Conservation (phyloP, 2,888 invertebrate genomes). For the Odontocerum albicorne region DNA sequence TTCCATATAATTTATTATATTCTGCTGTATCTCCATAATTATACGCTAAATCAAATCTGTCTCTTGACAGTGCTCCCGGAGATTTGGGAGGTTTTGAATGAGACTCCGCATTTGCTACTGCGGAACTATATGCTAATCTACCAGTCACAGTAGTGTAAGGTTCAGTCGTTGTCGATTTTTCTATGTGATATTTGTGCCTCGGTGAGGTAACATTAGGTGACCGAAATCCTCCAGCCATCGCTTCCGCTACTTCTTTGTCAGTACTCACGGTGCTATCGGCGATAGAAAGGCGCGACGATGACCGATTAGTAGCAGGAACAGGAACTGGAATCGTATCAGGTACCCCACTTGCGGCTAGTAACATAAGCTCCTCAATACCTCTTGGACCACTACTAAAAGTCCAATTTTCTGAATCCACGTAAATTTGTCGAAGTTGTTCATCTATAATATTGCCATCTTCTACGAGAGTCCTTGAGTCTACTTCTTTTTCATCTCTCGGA, state of each 20-base stretch:
- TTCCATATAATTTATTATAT: conserved; percentile 34
- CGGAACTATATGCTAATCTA: conserved; percentile 66
- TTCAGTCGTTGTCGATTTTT: conserved; percentile 58
- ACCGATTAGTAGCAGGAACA: conserved; percentile 53
- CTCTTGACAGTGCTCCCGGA: conserved; percentile 58
- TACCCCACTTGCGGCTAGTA: conserved; percentile 48
- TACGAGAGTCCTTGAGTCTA: conserved; percentile 60
- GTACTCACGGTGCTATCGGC: conserved; percentile 62
- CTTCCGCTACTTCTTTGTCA: conserved; percentile 66
- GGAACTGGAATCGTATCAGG: conserved; percentile 44
- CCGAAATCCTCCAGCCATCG: conserved; percentile 53
- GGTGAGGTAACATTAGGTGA: conserved; percentile 55
- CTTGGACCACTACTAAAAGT: conserved; percentile 67
- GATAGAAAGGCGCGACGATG: conserved; percentile 64
- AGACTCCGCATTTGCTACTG: conserved; percentile 65
- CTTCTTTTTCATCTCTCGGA: conserved; percentile 54
- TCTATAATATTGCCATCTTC: conserved; percentile 69
- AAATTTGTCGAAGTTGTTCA: conserved; percentile 69
- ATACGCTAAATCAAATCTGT: conserved; percentile 60
- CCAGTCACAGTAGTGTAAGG: conserved; percentile 67
- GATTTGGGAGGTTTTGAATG: conserved; percentile 54
- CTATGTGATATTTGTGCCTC: conserved; percentile 58
- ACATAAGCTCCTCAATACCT: conserved; percentile 61
- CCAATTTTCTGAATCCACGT: conserved; percentile 68
- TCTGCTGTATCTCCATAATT: conserved; percentile 47